Evolutionary conservation across 1,140 invertebrate species (phyloP), one percentile per base, ranked within the genome.

Genomic region (Drosophila equinoxialis): DNA sequence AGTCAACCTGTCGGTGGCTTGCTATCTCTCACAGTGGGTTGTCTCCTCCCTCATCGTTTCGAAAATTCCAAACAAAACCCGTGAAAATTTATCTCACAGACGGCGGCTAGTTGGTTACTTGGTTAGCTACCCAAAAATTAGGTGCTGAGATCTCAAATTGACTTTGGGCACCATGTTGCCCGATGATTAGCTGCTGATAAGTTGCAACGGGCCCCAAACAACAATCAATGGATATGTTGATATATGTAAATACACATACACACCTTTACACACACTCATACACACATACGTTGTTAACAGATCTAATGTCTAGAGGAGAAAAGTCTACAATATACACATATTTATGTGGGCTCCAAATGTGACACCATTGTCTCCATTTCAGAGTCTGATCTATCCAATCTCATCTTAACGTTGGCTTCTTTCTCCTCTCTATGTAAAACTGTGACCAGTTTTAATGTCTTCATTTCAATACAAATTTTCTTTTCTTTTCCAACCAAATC

Each of bases 141-240:
- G 83, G 83, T 87, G 83, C 83, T 89, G 83, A 87, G 83, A 83
- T 83, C 68, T 69, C 55, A 87, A 87, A 83, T 83, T 76, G 79
- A 79, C 70, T 67, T 57, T 68, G 77, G 73, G 45, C 45, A 51
- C 45, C 84, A 73, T 59, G 76, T 82, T 71, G 45, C 45, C 45
- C 20, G 17, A 51, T 86, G 82, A 86, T 86, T 86, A 86, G 83
- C 83, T 79, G 83, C 83, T 86, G 83, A 86, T 86, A 87, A 87
- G 76, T 87, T 87, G 68, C 69, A 58, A 69, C 79, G 69, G 42
- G 13, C 62, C 51, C n/a, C 37, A 37, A 59, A 65, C 51, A 54
- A 48, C 71, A 82, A 87, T 86, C 78, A 81, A 81, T 87, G 84
- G 66, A 69, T 74, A 85, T 79, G 74, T 75, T 35, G 68, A 71